Base-by-base conservation (phyloP, 2,888 invertebrate genomes). In the Tubulanus polymorphus region DNA sequence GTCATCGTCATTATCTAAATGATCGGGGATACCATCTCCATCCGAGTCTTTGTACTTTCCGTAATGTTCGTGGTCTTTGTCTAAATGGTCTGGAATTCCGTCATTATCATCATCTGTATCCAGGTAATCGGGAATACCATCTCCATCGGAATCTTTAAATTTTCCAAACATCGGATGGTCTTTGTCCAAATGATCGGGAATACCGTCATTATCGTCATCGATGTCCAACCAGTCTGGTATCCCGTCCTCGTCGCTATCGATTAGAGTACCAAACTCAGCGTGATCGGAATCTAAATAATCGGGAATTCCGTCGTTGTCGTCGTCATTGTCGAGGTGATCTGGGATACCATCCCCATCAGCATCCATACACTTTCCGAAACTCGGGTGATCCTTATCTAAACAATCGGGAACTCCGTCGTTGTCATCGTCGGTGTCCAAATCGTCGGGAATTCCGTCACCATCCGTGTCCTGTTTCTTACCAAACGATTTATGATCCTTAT, bases 171-270 rank as follows among this genome's bases (percentile, higher is more conserved):
- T 41, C 3, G 5, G 41, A 15, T 41, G 41, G 15, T 41, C 41
- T 18, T 51, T 51, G 27, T 71, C 70, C 28, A 56, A 28, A 30
- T 62, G 25, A 51, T 70, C 67, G n/a, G 71, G 61, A 3, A 66
- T 65, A 2, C 64, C 64, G 52, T 63, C 58, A 18, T 51, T 55
- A 53, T 61, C 65, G 49, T 23, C 51, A 58, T 47, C 63, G 47
- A 61, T 61, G 45, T 57, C 56, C 46, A 65, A 61, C 27, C 25
- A 47, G 30, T 59, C 59, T 26, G 54, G 53, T n/a, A 51, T 29
- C n/a, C 48, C 52, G 46, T 61, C 61, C 10, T 54, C 59, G 32
- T 64, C 64, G 3, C 49, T 48, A 25, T 48, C 53, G 8, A 12
- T 45, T 18, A n/a, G n/a, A n/a, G n/a, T n/a, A n/a, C n/a, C 5